Conservation (phyloP, 2,113 vertebrate species). For the Halcyon malimbica region DNA sequence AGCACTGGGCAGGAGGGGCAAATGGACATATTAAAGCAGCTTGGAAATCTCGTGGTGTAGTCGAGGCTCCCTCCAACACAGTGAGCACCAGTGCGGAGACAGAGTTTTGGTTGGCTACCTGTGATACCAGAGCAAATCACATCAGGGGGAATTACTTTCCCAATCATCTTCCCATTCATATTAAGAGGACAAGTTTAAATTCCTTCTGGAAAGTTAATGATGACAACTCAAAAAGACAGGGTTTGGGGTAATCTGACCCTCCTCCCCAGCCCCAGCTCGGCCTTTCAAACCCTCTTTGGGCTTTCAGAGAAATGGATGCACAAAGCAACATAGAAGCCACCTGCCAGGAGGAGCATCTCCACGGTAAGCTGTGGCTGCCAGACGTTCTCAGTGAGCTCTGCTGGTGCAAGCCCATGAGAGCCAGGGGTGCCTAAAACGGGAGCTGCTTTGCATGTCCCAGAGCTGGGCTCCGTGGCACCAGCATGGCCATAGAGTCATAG, state of each 20-base stretch:
- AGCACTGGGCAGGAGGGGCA: fast-evolving
- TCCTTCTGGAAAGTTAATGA: fast-evolving
- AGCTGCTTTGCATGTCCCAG: not conserved
- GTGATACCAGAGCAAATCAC: not conserved
- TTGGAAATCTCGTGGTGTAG: fast-evolving
- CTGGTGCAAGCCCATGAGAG: not conserved
- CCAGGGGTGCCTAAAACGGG: not conserved
- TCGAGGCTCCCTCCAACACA: too few relatives aligned
- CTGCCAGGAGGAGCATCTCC: not conserved
- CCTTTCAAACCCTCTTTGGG: not conserved
- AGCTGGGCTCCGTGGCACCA: not conserved
- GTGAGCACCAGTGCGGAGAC: not conserved
- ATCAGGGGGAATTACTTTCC: not conserved
- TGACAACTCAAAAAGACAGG: fast-evolving
- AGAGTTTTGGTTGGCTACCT: not conserved
- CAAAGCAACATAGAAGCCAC: not conserved
- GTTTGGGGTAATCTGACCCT: not conserved
- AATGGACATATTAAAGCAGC: not conserved
- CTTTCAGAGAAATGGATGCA: not conserved
- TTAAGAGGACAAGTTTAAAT: not conserved
- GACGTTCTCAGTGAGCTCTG: not conserved
- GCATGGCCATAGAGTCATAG: not conserved
- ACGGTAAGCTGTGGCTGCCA: fast-evolving
- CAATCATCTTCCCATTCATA: fast-evolving
- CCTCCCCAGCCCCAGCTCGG: fast-evolving